Conservation (phyloP, 2,797 vertebrate species). For the Gephyroberyx darwinii region DNA sequence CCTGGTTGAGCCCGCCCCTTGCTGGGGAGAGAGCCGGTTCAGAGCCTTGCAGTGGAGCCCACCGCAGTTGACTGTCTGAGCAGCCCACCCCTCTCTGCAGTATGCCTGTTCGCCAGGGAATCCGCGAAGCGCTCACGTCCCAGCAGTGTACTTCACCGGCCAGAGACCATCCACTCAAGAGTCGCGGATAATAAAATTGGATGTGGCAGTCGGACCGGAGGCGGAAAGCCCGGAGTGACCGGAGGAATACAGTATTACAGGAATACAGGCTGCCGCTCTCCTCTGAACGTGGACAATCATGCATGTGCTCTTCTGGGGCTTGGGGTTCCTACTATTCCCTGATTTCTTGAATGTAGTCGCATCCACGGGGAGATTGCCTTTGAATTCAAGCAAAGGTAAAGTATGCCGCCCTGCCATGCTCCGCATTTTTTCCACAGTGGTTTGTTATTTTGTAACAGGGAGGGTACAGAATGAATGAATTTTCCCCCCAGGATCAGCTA, state of each 20-base stretch:
- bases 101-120: slow-evolving; percentile 81
- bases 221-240: slow-evolving; percentile 69
- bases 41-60: slow-evolving; percentile 63
- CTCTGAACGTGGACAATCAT: slow-evolving; percentile 86
- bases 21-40: slow-evolving; percentile 66
- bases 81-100: slow-evolving; percentile 78
- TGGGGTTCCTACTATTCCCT: slow-evolving; percentile 85
- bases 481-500: slow-evolving; percentile 52
- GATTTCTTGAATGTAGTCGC: slow-evolving; percentile 82
- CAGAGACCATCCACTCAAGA: slow-evolving; percentile 72
- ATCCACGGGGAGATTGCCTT: slow-evolving; percentile 81
- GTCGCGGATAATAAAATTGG: slow-evolving; percentile 75
- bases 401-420: slow-evolving; percentile 50
- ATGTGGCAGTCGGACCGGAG: slow-evolving; percentile 78
- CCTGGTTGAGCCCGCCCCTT: slow-evolving; percentile 76
- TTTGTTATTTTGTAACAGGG: slow-evolving; percentile 36
- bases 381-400: slow-evolving; percentile 91
- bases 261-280: slow-evolving; percentile 74
- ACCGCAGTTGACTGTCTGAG: slow-evolving; percentile 66
- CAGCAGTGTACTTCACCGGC: slow-evolving; percentile 74
- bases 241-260: slow-evolving; percentile 73
- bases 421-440: slow-evolving; percentile 16
- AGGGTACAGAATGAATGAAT: slow-evolving; percentile 81
- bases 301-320: slow-evolving; percentile 90
- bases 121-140: slow-evolving; percentile 78